These are phyloP conservation scores for Hapalemur alaotrensis DNA, from an alignment of 2,797 vertebrate species.

Conservation along the genomic window DNA sequence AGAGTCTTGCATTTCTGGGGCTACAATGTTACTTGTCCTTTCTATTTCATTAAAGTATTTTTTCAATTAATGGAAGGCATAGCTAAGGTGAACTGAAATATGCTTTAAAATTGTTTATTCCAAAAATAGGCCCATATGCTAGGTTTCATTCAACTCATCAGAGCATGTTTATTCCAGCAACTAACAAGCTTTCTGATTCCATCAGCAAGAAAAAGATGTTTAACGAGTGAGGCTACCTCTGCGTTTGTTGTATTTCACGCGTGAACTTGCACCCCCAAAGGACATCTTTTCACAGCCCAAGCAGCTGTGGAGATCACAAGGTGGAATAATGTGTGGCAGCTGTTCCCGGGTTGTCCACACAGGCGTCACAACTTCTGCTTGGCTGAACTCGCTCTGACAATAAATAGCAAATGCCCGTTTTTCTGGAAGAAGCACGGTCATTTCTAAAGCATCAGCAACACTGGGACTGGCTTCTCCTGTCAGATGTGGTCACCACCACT, in stretches of 20 bases:
- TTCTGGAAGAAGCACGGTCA: not conserved
- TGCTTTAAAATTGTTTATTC: not conserved
- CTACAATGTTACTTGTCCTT: not conserved
- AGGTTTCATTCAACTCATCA: slow-evolving; percentile 50
- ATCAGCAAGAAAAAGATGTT: slow-evolving; percentile 31
- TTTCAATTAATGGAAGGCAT: slow-evolving; percentile 52
- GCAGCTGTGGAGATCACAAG: not conserved
- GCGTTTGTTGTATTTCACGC: not conserved
- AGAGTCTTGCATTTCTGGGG: not conserved
- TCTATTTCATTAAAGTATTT: slow-evolving; percentile 26
- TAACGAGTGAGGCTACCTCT: not conserved
- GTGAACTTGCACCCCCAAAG: not conserved
- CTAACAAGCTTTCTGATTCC: slow-evolving; percentile 59
- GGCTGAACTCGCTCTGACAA: slow-evolving; percentile 32
- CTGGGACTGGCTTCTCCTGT: not conserved
- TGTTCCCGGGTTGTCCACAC: not conserved
- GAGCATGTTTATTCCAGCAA: not conserved
- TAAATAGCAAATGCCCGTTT: not conserved
- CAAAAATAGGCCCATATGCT: slow-evolving; percentile 44
- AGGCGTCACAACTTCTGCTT: not conserved
- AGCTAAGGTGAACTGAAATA: not conserved
- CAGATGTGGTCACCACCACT: not conserved
- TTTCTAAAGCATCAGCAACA: not conserved
- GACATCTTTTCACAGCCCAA: slow-evolving; percentile 1
- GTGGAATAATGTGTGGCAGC: not conserved